Conservation (phyloP, 2,888 invertebrate species). For the Drosophila aldrichi region DNA sequence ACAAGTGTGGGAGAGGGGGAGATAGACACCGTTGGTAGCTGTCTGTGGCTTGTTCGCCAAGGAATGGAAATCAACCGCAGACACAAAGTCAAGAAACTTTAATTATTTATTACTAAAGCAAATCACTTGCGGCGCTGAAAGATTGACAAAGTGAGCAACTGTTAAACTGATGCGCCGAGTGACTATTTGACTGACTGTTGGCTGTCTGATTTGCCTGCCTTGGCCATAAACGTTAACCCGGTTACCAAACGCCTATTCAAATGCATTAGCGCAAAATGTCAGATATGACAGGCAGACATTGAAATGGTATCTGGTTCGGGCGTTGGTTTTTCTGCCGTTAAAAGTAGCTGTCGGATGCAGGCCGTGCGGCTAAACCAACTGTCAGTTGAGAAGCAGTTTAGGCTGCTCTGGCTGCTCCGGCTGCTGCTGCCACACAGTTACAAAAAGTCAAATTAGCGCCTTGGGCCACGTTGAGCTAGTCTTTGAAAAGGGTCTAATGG, state of each 20-base stretch:
- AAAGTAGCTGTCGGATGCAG: slow-evolving; percentile 61
- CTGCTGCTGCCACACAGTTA: slow-evolving; percentile 24
- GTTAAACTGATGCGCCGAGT: not conserved
- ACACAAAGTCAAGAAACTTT: slow-evolving; percentile 54
- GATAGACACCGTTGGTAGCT: not conserved
- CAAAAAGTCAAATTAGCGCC: slow-evolving; percentile 76
- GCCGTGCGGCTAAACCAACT: slow-evolving; percentile 21
- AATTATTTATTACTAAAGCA: slow-evolving; percentile 69
- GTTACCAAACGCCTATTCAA: slow-evolving; percentile 64
- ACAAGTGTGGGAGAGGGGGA: slow-evolving; percentile 18
- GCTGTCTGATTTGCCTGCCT: slow-evolving; percentile 4
- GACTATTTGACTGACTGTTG: slow-evolving; percentile 3
- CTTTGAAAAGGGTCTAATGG: slow-evolving; percentile 77
- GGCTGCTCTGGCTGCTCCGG: not conserved
- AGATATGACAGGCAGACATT: slow-evolving; percentile 72
- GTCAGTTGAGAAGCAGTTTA: slow-evolving; percentile 18
- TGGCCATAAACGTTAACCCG: slow-evolving; percentile 25
- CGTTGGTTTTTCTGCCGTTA: slow-evolving; percentile 9
- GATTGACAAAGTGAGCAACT: slow-evolving; percentile 12
- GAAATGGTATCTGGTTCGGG: slow-evolving; percentile 34
- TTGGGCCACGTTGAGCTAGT: slow-evolving; percentile 38
- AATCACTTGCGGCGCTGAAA: slow-evolving; percentile 53
- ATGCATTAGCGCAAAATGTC: slow-evolving; percentile 77
- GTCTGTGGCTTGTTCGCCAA: not conserved
- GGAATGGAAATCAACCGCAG: slow-evolving; percentile 58